Evolutionary conservation across 2,888 invertebrate species (phyloP).

Genomic region (Hanleya hanleyi): DNA sequence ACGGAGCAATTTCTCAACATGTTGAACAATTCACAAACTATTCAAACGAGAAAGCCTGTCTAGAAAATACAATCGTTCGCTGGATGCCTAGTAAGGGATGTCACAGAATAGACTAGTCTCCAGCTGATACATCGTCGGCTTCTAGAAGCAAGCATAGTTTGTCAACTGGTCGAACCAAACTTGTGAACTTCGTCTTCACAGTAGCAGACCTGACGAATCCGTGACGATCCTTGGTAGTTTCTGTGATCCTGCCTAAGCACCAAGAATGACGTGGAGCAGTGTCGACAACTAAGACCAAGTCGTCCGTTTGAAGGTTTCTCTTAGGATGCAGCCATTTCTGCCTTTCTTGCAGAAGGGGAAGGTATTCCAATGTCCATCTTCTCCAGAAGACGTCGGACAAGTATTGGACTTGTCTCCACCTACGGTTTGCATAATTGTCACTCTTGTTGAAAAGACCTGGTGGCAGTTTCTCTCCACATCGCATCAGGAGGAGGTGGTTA

Average conservation of each 20-base stretch:
- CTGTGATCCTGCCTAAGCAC: background rate
- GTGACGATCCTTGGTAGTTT: background rate
- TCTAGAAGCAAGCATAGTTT: background rate
- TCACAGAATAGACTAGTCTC: too few relatives aligned
- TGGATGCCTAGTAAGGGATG: too few relatives aligned
- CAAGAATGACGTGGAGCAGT: background rate
- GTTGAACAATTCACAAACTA: too few relatives aligned
- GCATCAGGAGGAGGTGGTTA: background rate
- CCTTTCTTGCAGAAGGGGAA: background rate
- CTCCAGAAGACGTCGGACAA: background rate
- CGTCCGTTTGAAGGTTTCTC: background rate
- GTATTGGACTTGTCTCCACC: background rate
- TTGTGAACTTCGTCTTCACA: background rate
- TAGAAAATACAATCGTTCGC: too few relatives aligned
- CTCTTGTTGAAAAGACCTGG: background rate
- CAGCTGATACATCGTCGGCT: background rate
- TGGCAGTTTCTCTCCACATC: background rate
- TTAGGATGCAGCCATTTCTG: background rate
- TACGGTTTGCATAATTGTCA: background rate
- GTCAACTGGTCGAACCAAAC: background rate
- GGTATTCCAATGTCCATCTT: background rate
- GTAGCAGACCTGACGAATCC: slow-evolving; percentile 1
- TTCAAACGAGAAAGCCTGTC: too few relatives aligned
- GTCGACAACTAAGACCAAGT: background rate
- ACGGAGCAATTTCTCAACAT: too few relatives aligned